phyloP scores from a whole-genome alignment of 2,113 vertebrate genomes.

The Bubo scandiacus region DNA sequence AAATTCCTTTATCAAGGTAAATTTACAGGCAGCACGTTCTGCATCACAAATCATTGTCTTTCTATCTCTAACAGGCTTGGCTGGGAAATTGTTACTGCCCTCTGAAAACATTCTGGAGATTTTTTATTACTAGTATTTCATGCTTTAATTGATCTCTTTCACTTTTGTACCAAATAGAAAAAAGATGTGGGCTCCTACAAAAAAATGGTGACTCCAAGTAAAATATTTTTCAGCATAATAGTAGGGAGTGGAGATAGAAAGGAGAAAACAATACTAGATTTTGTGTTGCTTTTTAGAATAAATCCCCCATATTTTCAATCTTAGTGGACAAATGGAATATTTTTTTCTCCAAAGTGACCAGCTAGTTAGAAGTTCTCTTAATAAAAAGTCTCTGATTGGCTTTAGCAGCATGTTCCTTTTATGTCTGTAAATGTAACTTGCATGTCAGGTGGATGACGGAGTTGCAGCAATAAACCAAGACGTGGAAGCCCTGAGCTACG shows the following conservation, averaged over 20 bases:
- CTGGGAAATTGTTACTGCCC: too few relatives aligned
- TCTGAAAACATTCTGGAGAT: background rate
- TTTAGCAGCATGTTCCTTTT: background rate
- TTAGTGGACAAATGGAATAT: background rate
- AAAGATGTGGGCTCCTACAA: background rate
- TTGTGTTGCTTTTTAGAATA: background rate
- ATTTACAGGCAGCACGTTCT: background rate
- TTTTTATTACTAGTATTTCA: background rate
- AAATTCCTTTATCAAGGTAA: background rate
- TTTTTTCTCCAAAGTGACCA: background rate
- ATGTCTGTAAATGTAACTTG: background rate
- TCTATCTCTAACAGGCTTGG: fast-evolving
- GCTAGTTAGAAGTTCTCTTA: background rate
- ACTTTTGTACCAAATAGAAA: background rate
- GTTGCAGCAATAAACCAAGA: background rate
- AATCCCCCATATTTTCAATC: background rate
- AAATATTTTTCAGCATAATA: background rate
- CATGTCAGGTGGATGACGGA: background rate
- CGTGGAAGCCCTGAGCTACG: background rate
- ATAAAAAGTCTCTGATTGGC: background rate
- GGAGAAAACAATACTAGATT: background rate
- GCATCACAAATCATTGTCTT: background rate
- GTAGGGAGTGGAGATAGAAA: background rate
- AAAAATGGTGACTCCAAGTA: background rate
- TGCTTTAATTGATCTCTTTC: background rate